These are phyloP conservation scores for Elachura formosa DNA, from an alignment of 2,113 vertebrate genomes.

Conservation along the genomic window DNA sequence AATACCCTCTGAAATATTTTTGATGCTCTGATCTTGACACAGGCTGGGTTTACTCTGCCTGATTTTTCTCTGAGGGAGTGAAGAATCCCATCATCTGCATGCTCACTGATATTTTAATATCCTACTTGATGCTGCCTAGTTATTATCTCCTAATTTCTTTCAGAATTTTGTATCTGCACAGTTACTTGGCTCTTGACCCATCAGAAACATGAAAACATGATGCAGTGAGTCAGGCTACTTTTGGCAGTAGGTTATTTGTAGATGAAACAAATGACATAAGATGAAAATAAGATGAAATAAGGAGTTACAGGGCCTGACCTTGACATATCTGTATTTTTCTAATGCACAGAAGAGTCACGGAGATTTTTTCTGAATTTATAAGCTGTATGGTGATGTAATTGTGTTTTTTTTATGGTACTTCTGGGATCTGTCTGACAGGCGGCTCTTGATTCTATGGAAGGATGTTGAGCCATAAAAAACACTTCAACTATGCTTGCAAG, in stretches of 20 bases:
- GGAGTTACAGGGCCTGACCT: not conserved
- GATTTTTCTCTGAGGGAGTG: not conserved
- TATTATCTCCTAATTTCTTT: not conserved
- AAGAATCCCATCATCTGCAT: not conserved
- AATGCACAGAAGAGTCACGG: not conserved
- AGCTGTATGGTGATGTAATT: not conserved
- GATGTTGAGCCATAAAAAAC: not conserved
- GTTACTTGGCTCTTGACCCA: not conserved
- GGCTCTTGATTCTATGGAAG: not conserved
- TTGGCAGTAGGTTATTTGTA: not conserved
- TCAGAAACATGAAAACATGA: not conserved
- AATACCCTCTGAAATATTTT: not conserved
- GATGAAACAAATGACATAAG: not conserved
- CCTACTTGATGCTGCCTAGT: not conserved
- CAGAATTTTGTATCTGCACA: not conserved
- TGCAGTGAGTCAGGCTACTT: not conserved
- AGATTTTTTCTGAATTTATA: not conserved
- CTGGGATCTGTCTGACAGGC: not conserved
- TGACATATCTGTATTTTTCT: not conserved
- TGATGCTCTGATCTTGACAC: not conserved
- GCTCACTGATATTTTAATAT: not conserved
- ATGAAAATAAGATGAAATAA: not conserved
- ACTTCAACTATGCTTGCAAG: not conserved
- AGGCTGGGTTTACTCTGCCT: not conserved
- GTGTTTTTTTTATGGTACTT: not conserved